A percentile compares a stretch with the other conserved stretches of the same genome.
These are phyloP conservation scores for Centropus unirufus DNA, from an alignment of 2,113 vertebrate species.

Conservation along the genomic window DNA sequence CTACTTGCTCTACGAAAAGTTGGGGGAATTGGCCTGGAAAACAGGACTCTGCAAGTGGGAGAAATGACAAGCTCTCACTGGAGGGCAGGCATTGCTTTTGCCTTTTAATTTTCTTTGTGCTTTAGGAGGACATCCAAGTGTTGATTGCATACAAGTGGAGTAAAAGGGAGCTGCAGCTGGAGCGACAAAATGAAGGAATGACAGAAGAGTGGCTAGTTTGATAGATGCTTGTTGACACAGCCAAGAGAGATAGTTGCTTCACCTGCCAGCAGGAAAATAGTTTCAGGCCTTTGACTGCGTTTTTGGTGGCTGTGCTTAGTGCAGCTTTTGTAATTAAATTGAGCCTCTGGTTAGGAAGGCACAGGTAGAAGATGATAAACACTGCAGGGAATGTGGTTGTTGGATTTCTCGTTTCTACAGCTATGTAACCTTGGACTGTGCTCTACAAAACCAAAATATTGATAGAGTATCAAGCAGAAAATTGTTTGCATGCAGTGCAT, in stretches of 20 bases:
- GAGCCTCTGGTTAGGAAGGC: constrained; percentile 35
- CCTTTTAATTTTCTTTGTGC: not conserved
- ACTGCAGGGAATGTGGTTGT: not conserved
- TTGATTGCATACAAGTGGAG: not conserved
- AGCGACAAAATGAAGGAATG: not conserved
- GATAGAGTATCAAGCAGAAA: not conserved
- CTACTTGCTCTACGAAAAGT: not conserved
- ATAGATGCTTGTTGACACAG: not conserved
- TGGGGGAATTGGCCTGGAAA: not conserved
- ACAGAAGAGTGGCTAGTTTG: not conserved
- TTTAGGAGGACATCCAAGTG: accelerated
- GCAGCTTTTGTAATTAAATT: constrained; percentile 51
- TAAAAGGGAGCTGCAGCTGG: not conserved
- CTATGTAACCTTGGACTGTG: not conserved
- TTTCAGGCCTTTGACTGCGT: not conserved
- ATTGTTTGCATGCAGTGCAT: not conserved
- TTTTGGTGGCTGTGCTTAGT: constrained; percentile 10
- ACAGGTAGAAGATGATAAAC: not conserved
- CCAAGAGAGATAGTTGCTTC: not conserved
- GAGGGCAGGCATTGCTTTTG: not conserved
- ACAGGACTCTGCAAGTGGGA: not conserved
- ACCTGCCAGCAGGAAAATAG: constrained; percentile 1
- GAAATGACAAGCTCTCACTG: not conserved
- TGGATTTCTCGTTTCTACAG: not conserved
- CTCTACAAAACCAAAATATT: not conserved